These are phyloP conservation scores for Odontomyia ornata DNA, from an alignment of 2,888 invertebrate species.

Conservation along the genomic window DNA sequence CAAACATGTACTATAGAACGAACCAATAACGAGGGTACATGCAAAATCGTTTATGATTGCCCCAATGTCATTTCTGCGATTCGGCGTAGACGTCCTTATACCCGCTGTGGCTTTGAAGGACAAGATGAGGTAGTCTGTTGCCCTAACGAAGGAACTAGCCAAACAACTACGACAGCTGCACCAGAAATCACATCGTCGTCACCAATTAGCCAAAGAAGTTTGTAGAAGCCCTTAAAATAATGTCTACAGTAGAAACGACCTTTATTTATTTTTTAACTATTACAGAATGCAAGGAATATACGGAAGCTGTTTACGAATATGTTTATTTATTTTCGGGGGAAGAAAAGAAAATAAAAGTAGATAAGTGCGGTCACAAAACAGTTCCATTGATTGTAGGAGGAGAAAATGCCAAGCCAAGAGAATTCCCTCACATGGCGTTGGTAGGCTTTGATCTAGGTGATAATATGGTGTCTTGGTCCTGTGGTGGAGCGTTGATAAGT, in stretches of 20 bases:
- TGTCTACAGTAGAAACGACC: not conserved
- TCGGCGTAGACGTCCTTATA: conserved; percentile 25
- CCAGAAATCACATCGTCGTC: conserved; percentile 7
- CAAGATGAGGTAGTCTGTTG: conserved; percentile 54
- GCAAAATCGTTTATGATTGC: conserved; percentile 46
- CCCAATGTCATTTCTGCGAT: conserved; percentile 40
- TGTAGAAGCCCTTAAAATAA: not conserved
- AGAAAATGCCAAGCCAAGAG: conserved; percentile 54
- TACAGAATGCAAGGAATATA: conserved; percentile 48
- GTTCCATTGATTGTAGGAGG: conserved; percentile 63
- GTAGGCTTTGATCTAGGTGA: conserved; percentile 5
- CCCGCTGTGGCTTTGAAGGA: conserved; percentile 53
- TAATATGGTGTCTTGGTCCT: conserved; percentile 14
- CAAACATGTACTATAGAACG: conserved; percentile 22
- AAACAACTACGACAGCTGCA: not conserved
- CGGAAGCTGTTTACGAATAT: conserved; percentile 41
- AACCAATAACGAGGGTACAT: conserved; percentile 12
- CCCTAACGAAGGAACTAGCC: conserved; percentile 32
- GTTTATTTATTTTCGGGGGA: not conserved
- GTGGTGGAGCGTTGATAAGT: conserved; percentile 37
- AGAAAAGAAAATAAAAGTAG: conserved; percentile 30
- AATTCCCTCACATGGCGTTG: conserved; percentile 62
- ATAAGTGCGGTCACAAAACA: conserved; percentile 55
- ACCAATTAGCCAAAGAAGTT: conserved; percentile 21
- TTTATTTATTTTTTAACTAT: not conserved